Base-by-base conservation (phyloP, 2,888 invertebrate species). In the Aspidiotus rigidus region DNA sequence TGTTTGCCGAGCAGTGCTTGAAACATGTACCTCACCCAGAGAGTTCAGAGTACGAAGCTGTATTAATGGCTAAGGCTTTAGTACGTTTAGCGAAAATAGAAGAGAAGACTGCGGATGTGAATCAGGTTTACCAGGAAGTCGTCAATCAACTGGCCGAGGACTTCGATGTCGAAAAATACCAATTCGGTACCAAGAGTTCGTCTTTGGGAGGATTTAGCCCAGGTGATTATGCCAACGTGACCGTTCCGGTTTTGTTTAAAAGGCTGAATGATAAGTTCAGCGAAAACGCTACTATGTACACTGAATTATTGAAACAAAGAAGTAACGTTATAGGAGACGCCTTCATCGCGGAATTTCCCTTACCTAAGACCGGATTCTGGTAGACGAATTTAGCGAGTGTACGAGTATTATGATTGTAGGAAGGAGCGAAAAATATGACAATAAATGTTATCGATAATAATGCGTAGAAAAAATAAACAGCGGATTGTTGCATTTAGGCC, bases 171-270 rank as follows among this genome's bases (percentile, higher is more conserved):
- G n/a, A n/a, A 3, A 49, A 49, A 6, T 49, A 49, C n/a, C 49
- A 11, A n/a, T 49, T 49, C 49, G n/a, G n/a, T n/a, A 3, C 11
- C n/a, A n/a, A 6, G 10, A 13, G 11, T 11, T n/a, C 10, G n/a
- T 49, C 49, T n/a, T n/a, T 49, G 11, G 49, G 49, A 49, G 49
- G 49, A 49, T 49, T 49, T 49, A 49, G n/a, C n/a, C 49, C 49
- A n/a, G 49, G 49, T 49, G 10, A 13, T 11, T 49, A 49, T 49
- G 49, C 49, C 11, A 49, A 49, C 49, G n/a, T 13, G 49, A 49
- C 49, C 49, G n/a, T 49, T 49, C 49, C 49, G 49, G 49, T 49
- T 6, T 49, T 49, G 49, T 49, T 49, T 6, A n/a, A 49, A 49
- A 49, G 2, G n/a, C 49, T 49, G 49, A 49, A n/a, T n/a, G 11